Evolutionary conservation across 2,113 vertebrate genomes (phyloP).

Genomic region (Myiozetetes cayanensis): DNA sequence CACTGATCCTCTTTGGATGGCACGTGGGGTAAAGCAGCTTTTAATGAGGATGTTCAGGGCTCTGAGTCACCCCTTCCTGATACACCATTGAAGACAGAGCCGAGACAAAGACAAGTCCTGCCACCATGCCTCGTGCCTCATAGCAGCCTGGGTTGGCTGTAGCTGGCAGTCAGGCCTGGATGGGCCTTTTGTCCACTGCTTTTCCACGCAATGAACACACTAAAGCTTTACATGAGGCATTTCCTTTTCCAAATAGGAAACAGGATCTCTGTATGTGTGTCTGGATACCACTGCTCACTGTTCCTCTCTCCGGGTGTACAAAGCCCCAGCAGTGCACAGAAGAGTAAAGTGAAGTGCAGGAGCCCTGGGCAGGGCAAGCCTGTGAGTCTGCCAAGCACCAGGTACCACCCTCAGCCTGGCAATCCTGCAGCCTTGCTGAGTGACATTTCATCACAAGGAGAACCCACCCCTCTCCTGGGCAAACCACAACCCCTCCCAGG

Average conservation of each 20-base stretch:
- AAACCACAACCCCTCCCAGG: background rate
- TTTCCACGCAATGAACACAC: background rate
- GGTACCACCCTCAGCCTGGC: background rate
- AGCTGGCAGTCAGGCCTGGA: constrained; percentile 53
- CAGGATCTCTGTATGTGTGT: background rate
- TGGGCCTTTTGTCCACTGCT: constrained; percentile 13
- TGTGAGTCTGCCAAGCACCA: background rate
- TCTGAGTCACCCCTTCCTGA: background rate
- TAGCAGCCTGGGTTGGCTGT: background rate
- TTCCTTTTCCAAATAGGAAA: background rate
- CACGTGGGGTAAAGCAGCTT: background rate
- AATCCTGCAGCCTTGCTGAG: background rate
- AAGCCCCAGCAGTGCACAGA: background rate
- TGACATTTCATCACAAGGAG: background rate
- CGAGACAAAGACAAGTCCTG: background rate
- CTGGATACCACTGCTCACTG: background rate
- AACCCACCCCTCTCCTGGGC: background rate
- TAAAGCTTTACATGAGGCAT: background rate
- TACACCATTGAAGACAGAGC: background rate
- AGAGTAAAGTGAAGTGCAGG: background rate
- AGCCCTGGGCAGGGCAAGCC: background rate
- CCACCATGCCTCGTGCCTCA: background rate
- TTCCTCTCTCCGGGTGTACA: background rate
- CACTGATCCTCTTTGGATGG: background rate
- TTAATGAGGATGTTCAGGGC: constrained; percentile 46